phyloP scores from a whole-genome alignment of 2,113 vertebrate genomes.

The Oreotrochilus melanogaster region DNA sequence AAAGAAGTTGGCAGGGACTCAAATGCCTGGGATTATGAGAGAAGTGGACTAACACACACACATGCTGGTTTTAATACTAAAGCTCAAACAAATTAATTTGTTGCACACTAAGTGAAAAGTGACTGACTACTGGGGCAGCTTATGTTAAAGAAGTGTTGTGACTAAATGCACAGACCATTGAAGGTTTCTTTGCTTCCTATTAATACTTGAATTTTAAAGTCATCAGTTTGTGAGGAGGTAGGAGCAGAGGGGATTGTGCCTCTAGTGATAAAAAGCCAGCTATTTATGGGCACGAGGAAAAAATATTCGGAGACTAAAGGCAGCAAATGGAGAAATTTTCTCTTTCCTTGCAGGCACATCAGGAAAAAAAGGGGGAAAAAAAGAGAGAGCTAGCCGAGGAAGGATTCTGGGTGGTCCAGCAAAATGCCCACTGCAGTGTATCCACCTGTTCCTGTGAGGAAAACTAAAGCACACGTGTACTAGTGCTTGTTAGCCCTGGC shows the following conservation, averaged over 20 bases:
- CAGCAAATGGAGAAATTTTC: too few relatives aligned
- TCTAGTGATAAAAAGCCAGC: background rate
- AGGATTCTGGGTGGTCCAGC: background rate
- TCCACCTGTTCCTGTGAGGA: background rate
- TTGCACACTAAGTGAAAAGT: background rate
- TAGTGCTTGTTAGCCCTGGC: background rate
- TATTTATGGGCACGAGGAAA: background rate
- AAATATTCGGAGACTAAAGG: background rate
- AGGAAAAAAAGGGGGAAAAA: too few relatives aligned
- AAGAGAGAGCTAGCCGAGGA: background rate
- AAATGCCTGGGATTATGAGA: conserved; percentile 26
- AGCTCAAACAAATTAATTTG: conserved; percentile 9
- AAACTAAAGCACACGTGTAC: fast-evolving
- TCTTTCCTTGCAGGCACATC: background rate
- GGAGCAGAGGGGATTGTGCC: background rate
- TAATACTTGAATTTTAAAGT: background rate
- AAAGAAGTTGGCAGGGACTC: conserved; percentile 50
- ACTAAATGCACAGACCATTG: background rate
- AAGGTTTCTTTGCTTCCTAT: background rate
- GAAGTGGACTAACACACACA: conserved; percentile 38
- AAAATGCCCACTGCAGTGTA: background rate
- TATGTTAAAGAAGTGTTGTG: background rate
- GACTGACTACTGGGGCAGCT: background rate
- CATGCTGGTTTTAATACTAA: background rate
- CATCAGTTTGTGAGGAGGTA: background rate